Evolutionary conservation across 2,113 vertebrate genomes (phyloP).

Genomic region (Hypomesus transpacificus): DNA sequence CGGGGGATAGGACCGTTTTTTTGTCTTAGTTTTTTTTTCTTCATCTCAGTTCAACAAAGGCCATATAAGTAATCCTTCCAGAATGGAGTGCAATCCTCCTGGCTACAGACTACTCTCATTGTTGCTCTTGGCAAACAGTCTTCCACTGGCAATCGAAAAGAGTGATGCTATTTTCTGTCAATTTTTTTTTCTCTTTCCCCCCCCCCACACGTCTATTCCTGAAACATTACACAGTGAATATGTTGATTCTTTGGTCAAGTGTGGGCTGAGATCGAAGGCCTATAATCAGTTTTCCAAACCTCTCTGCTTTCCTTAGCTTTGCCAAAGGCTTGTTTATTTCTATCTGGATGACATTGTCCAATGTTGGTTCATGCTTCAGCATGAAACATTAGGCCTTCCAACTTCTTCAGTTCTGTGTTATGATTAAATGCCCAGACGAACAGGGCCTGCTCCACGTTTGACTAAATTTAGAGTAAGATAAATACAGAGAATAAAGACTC

Average conservation of each 20-base stretch:
- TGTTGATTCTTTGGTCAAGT: slow-evolving; percentile 62
- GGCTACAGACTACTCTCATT: slow-evolving; percentile 53
- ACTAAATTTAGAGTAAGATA: slow-evolving; percentile 12
- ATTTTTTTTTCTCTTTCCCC: slow-evolving; percentile 22
- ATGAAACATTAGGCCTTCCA: slow-evolving; percentile 36
- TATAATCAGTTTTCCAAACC: slow-evolving; percentile 68
- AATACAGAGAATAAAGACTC: slow-evolving; percentile 19
- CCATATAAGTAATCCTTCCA: slow-evolving; percentile 56
- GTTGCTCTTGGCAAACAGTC: slow-evolving; percentile 62
- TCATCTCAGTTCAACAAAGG: slow-evolving; percentile 55
- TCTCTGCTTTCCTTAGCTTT: slow-evolving; percentile 49
- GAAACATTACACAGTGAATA: slow-evolving; percentile 61
- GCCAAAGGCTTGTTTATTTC: slow-evolving; percentile 56
- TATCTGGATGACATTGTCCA: slow-evolving; percentile 56
- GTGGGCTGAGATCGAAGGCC: slow-evolving; percentile 57
- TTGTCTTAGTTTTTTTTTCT: slow-evolving; percentile 14
- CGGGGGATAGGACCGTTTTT: neutral
- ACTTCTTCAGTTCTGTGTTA: slow-evolving; percentile 17
- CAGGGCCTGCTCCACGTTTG: slow-evolving; percentile 18
- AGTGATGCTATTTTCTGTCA: slow-evolving; percentile 63
- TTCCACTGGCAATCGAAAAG: slow-evolving; percentile 51
- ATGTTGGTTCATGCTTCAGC: slow-evolving; percentile 40
- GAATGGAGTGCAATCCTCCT: slow-evolving; percentile 49
- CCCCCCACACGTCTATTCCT: slow-evolving; percentile 49
- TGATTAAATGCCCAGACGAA: slow-evolving; percentile 22